Evolutionary conservation across 2,797 vertebrate species (phyloP).

Genomic region (Chromis chromis): DNA sequence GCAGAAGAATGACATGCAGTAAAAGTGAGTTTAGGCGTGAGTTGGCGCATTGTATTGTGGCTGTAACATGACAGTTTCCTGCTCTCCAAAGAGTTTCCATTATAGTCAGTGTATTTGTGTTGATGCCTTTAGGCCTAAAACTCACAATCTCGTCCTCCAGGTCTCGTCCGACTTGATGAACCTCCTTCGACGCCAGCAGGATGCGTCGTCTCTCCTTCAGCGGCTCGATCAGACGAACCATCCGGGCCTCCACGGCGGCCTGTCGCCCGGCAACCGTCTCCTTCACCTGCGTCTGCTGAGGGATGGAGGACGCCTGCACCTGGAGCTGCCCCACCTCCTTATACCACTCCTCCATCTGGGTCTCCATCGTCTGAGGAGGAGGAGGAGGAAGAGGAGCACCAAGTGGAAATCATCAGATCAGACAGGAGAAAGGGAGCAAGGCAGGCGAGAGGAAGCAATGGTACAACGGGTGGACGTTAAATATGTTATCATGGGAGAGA

Average conservation of each 20-base stretch:
- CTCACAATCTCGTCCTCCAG: constrained; percentile 95
- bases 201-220: constrained; percentile 92
- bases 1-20: too few relatives aligned
- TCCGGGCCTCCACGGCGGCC: constrained; percentile 87
- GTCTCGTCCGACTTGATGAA: constrained; percentile 93
- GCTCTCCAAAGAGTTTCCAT: too few relatives aligned
- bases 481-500: constrained; percentile 8
- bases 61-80: not conserved
- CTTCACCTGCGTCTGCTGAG: constrained; percentile 85
- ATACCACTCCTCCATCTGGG: constrained; percentile 93
- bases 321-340: constrained; percentile 92
- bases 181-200: constrained; percentile 93
- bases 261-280: constrained; percentile 86
- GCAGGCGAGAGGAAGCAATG: constrained; percentile 8
- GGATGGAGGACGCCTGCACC: constrained; percentile 87
- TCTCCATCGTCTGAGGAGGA: constrained; percentile 90
- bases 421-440: too few relatives aligned
- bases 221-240: constrained; percentile 93
- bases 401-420: not conserved
- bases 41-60: too few relatives aligned
- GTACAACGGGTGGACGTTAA: constrained; percentile 13
- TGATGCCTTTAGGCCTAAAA: not conserved
- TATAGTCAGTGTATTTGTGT: not conserved
- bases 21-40: too few relatives aligned
- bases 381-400: constrained; percentile 14